Evolutionary conservation across 2,113 vertebrate species (phyloP), one percentile per base, ranked within the genome.

Genomic region (Hassar affinis): DNA sequence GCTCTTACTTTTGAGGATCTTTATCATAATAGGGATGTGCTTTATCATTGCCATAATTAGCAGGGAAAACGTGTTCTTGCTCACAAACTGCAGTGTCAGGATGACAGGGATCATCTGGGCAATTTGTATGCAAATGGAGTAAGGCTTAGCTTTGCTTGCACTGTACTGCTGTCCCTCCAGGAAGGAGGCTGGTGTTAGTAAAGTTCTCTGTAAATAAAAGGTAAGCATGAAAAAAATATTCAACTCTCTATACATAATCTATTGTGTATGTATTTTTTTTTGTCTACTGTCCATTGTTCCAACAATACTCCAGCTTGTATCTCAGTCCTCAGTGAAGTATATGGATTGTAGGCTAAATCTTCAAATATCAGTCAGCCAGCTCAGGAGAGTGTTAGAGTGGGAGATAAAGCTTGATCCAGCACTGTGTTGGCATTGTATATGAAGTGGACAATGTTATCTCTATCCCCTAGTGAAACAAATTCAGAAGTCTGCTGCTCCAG

Each of bases 41-140:
- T 83, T 76, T 75, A 79, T 84, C 79, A 78, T 64, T 74, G 77
- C 68, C 66, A 79, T 78, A 85, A 83, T 83, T 85, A 83, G 45
- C 69, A 72, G 45, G 27, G 11, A 20, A 61, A 61, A 71, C 52
- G 61, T 83, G 52, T 84, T 35, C 69, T 68, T 80, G 61, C 80
- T 62, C 62, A 75, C 82, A 83, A 79, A 76, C 62, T 66, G 81
- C 78, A 85, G 69, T 79, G 78, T 86, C 71, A 66, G 56, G 47
- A 75, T 86, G 81, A 78, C 86, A 81, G 84, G 84, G 81, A 88
- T 88, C 84, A 88, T 81, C 78, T 84, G 81, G 81, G 45, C 84
- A 88, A 88, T 88, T 86, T 84, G 78, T 85, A 88, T 88, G 84
- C 87, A 88, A 88, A 88, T 88, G 71, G 27, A 57, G 69, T 78